These are phyloP conservation scores for Papilio protenor DNA, from an alignment of 2,888 invertebrate species.

Conservation along the genomic window DNA sequence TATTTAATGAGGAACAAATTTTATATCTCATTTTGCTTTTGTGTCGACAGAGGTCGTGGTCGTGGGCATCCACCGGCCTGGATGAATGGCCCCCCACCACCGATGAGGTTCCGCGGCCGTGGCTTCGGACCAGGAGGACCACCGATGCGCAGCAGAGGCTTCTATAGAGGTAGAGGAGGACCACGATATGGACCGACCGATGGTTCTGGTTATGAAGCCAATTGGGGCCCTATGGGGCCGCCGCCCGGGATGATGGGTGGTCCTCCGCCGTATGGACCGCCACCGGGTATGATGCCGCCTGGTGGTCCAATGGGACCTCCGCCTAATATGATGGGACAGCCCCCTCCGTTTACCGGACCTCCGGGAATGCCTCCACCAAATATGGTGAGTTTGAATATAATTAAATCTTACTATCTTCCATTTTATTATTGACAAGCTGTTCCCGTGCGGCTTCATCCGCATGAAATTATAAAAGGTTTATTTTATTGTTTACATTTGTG, in stretches of 20 bases:
- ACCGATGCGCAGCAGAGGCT: constrained; percentile 82
- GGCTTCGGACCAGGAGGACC: constrained; percentile 87
- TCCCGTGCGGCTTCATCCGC: too few species aligned
- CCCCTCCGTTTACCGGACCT: constrained; percentile 80
- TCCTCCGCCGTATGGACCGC: constrained; percentile 77
- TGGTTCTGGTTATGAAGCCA: constrained; percentile 84
- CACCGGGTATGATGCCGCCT: constrained; percentile 84
- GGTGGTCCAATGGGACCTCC: constrained; percentile 84
- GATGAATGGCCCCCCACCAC: constrained; percentile 83
- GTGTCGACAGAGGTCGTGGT: constrained; percentile 60
- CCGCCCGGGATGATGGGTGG: constrained; percentile 83
- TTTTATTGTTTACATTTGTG: background rate
- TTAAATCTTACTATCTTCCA: too few species aligned
- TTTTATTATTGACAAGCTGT: too few species aligned
- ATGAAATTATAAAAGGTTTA: too few species aligned
- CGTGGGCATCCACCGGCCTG: constrained; percentile 72
- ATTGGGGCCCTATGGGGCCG: constrained; percentile 88
- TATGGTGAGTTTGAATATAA: constrained; percentile 76
- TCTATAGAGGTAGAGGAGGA: constrained; percentile 80
- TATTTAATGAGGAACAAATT: background rate
- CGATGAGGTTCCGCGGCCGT: constrained; percentile 88
- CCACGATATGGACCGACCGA: constrained; percentile 79
- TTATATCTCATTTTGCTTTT: constrained; percentile 40
- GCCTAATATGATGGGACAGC: constrained; percentile 84
- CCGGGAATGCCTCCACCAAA: constrained; percentile 84